A percentile compares a stretch with the other conserved stretches of the same genome.
These are phyloP conservation scores for Eueides isabella DNA, from an alignment of 1,140 invertebrate species.

Conservation along the genomic window DNA sequence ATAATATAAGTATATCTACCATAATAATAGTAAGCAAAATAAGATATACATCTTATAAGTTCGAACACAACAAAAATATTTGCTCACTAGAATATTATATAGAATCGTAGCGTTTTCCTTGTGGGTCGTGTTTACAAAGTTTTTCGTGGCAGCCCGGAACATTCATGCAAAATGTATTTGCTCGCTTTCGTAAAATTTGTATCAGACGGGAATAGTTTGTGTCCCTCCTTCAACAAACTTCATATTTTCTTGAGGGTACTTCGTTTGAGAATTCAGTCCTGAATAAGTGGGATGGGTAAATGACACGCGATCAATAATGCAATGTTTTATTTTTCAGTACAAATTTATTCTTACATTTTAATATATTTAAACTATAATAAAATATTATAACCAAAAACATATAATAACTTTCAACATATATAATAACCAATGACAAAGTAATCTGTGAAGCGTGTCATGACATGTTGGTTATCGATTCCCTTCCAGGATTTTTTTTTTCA, in stretches of 20 bases:
- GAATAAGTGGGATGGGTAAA: constrained; percentile 30
- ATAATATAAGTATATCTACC: not conserved
- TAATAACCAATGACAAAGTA: no score
- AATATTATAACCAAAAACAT: no score
- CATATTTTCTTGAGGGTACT: constrained; percentile 65
- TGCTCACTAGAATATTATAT: constrained; percentile 2
- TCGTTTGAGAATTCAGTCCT: constrained; percentile 22
- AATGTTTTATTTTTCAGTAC: constrained; percentile 8
- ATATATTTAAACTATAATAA: not conserved
- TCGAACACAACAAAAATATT: not conserved
- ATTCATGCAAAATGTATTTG: constrained; percentile 74
- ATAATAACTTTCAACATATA: no score
- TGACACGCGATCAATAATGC: constrained; percentile 42
- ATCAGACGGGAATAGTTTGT: constrained; percentile 67
- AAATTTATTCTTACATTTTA: not conserved
- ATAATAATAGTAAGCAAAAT: not conserved
- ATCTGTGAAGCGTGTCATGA: no score
- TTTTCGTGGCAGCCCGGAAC: constrained; percentile 42
- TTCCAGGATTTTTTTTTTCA: no score
- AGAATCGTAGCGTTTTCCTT: constrained; percentile 34
- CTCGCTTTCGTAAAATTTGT: constrained; percentile 70
- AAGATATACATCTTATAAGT: not conserved
- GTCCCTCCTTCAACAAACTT: constrained; percentile 54
- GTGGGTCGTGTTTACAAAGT: constrained; percentile 38
- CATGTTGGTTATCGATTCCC: no score